Percentiles rank a stretch among this genome's conserved stretches.
phyloP scores from a whole-genome alignment of 92 coral and sea anemone species.

The Meandrina meandrites region DNA sequence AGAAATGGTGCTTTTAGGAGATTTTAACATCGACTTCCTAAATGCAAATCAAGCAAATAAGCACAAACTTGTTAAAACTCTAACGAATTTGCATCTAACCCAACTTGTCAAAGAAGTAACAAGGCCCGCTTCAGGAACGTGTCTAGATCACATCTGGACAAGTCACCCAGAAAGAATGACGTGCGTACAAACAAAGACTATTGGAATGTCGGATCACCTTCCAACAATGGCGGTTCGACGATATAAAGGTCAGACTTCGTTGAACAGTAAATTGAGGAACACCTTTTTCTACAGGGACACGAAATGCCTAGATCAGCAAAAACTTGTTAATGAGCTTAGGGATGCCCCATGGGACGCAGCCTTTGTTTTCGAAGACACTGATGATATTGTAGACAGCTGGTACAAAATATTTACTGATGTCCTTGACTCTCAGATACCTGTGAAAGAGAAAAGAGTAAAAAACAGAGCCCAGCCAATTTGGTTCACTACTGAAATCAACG shows the following conservation, averaged over 20 bases:
- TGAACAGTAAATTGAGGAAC: slow-evolving; percentile 1
- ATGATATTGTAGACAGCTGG: slow-evolving; percentile 44
- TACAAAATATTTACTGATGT: slow-evolving; percentile 36
- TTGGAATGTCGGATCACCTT: too few relatives aligned
- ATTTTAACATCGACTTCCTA: slow-evolving; percentile 53
- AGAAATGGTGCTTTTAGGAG: slow-evolving; percentile 54
- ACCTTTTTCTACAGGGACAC: slow-evolving; percentile 34
- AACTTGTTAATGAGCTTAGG: slow-evolving; percentile 10
- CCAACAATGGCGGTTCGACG: slow-evolving; percentile 27
- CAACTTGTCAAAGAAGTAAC: slow-evolving; percentile 29
- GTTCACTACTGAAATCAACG: slow-evolving; percentile 25
- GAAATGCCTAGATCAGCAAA: too few relatives aligned
- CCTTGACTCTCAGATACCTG: slow-evolving; percentile 33
- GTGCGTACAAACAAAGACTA: too few relatives aligned
- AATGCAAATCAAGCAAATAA: slow-evolving; percentile 31
- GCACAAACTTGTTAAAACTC: slow-evolving; percentile 34
- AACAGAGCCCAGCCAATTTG: slow-evolving; percentile 35
- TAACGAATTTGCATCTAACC: slow-evolving; percentile 24
- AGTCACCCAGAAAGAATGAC: too few relatives aligned
- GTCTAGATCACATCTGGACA: slow-evolving; percentile 39
- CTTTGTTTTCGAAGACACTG: slow-evolving; percentile 36
- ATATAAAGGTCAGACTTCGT: slow-evolving; percentile 29
- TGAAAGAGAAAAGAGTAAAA: slow-evolving; percentile 37
- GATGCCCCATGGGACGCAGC: slow-evolving; percentile 35
- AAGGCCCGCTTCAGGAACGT: slow-evolving; percentile 34